phyloP scores from a whole-genome alignment of 2,113 vertebrate genomes.

The Ovibos moschatus region DNA sequence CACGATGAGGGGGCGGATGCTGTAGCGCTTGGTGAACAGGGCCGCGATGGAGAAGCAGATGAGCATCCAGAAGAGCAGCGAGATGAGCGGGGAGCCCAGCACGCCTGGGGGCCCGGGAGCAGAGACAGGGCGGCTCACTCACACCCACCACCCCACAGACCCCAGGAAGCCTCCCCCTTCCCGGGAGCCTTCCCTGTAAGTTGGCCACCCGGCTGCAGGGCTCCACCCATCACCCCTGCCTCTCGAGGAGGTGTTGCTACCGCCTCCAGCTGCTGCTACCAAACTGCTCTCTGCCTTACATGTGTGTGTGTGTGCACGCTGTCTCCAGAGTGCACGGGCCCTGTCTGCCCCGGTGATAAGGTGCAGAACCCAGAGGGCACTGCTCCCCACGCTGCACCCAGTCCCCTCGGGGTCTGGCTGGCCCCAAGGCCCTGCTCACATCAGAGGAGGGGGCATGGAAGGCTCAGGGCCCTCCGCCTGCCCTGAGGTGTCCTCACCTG shows the following conservation, averaged over 20 bases:
- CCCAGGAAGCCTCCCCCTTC: not conserved
- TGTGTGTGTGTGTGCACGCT: rapidly evolving
- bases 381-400: not conserved
- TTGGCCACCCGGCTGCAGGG: not conserved
- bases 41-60: slow-evolving; percentile 91
- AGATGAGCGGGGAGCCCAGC: slow-evolving; percentile 90
- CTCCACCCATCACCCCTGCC: not conserved
- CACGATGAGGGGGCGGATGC: slow-evolving; percentile 90
- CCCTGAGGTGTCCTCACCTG: slow-evolving; percentile 75
- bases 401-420: not conserved
- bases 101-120: slow-evolving; percentile 78
- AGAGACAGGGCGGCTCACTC: not conserved
- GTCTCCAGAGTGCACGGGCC: not conserved
- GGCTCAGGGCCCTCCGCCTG: not conserved
- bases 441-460: not conserved
- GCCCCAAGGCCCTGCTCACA: not conserved
- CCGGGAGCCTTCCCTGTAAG: not conserved
- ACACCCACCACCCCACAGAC: not conserved
- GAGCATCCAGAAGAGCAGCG: slow-evolving; percentile 93
- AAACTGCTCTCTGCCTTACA: not conserved
- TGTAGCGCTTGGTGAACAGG: slow-evolving; percentile 91
- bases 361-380: not conserved
- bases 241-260: not conserved
- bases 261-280: no score
- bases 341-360: not conserved